Evolutionary conservation across 2,797 vertebrate species (phyloP).

Genomic region (Phyllotis vaccarum): DNA sequence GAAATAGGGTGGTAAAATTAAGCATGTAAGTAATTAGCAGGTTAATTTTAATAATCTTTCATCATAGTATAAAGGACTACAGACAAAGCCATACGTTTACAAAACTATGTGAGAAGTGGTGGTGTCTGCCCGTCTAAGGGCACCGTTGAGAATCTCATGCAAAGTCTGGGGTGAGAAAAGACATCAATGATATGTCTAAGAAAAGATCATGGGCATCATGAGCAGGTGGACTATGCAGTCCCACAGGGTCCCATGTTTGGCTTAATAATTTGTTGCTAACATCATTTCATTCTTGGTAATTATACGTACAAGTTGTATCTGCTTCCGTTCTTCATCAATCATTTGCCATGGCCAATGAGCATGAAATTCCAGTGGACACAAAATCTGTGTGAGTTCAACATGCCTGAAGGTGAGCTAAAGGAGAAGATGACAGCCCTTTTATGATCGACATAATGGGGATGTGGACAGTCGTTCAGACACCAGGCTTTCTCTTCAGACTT

Average conservation of each 20-base stretch:
- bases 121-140: background rate
- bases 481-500: background rate
- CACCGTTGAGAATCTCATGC: background rate
- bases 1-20: background rate
- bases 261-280: background rate
- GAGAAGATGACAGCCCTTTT: background rate
- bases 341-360: background rate
- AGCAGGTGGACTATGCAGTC: background rate
- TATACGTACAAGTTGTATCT: background rate
- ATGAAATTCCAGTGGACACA: background rate
- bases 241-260: background rate
- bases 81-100: background rate
- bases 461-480: accelerated
- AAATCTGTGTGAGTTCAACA: background rate
- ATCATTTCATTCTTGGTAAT: background rate
- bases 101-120: background rate
- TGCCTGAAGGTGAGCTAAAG: background rate
- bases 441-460: background rate
- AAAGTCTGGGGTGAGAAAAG: background rate
- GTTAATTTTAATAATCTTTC: background rate
- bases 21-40: background rate
- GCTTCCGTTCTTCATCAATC: background rate
- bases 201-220: background rate
- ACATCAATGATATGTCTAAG: background rate
- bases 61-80: background rate